A percentile compares a stretch with the other conserved stretches of the same genome.
These are phyloP conservation scores for Dasyprocta punctata DNA, from an alignment of 2,113 vertebrate genomes.

Conservation along the genomic window DNA sequence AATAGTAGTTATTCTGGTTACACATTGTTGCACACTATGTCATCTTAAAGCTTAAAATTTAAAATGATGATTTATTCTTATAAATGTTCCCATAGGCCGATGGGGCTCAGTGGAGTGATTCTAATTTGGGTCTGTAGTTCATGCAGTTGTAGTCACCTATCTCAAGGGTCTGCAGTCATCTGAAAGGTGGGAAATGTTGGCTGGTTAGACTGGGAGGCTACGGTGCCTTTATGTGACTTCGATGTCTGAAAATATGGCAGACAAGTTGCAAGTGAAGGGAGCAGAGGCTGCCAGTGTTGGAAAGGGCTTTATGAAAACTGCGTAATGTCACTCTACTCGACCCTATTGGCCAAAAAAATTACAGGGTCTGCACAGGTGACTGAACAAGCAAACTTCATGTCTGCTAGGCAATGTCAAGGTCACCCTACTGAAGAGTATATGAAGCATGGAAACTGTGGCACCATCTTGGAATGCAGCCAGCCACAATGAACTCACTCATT, in stretches of 20 bases:
- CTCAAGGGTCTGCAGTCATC: background rate
- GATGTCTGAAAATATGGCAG: background rate
- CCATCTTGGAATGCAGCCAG: background rate
- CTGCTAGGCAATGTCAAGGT: background rate
- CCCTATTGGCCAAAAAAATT: background rate
- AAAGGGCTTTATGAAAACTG: background rate
- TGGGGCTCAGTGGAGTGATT: background rate
- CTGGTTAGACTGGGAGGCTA: background rate
- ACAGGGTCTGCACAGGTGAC: background rate
- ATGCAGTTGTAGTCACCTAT: background rate
- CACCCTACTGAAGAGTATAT: background rate
- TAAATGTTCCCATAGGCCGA: background rate
- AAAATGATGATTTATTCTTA: background rate
- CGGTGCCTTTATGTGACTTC: background rate
- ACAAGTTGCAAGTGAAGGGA: background rate
- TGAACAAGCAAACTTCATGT: background rate
- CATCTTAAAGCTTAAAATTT: background rate
- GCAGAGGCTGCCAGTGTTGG: background rate
- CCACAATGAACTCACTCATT: background rate
- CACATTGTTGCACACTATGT: background rate
- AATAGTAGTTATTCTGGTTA: background rate
- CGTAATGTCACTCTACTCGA: background rate
- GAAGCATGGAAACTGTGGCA: background rate
- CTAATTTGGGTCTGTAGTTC: background rate
- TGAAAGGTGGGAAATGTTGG: background rate